phyloP scores from a whole-genome alignment of 1,140 invertebrate species.

The Neodiprion pinetum region DNA sequence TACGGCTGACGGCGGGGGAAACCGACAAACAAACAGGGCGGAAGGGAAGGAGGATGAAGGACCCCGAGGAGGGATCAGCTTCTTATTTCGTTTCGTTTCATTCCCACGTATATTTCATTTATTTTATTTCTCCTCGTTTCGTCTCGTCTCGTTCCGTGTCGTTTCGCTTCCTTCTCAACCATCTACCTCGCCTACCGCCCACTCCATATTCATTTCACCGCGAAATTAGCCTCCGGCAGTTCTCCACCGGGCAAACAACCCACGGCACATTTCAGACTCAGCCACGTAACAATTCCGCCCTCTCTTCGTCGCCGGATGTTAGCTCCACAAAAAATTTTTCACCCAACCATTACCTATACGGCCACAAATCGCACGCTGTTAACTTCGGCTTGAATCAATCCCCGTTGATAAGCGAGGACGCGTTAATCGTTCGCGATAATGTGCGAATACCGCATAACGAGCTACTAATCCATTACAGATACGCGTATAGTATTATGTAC shows the following conservation, averaged over 20 bases:
- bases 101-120: neutral
- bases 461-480: too few relatives aligned
- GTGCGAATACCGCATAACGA: too few relatives aligned
- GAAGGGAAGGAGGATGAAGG: neutral
- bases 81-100: neutral
- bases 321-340: too few relatives aligned
- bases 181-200: neutral
- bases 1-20: neutral
- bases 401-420: too few relatives aligned
- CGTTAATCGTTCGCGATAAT: too few relatives aligned
- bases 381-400: too few relatives aligned
- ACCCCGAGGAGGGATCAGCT: neutral
- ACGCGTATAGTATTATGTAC: neutral
- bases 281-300: too few relatives aligned
- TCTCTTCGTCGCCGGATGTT: too few relatives aligned
- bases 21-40: neutral
- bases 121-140: neutral
- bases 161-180: neutral
- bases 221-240: neutral
- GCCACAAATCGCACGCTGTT: too few relatives aligned
- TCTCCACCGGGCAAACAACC: neutral
- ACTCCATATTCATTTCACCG: neutral
- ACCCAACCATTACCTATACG: too few relatives aligned
- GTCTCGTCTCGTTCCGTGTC: too few relatives aligned
- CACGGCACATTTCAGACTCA: neutral